Evolutionary conservation across 1,140 invertebrate genomes (phyloP), one percentile per base, ranked within the genome.

Genomic region (Choristoneura fumiferana): DNA sequence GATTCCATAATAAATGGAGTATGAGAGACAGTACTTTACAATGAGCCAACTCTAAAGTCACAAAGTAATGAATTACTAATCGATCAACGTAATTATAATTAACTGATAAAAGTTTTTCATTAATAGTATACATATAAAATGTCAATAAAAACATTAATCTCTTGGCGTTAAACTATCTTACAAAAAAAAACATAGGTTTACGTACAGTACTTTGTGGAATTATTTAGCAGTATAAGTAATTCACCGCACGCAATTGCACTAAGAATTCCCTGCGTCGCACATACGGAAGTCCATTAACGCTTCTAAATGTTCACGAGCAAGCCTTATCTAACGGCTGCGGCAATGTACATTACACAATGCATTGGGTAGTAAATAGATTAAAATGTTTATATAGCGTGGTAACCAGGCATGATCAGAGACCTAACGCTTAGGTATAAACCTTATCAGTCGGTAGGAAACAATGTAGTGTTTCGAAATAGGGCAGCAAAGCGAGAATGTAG

Each of bases 271-370:
- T 36, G 59, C 58, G 63, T 57, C 55, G 57, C 58, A 22, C 57
- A 68, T 61, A 45, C 61, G 65, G 69, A 81, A 73, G 49, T 67
- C 57, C 63, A 74, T 75, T 78, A 69, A 64, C 65, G 73, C 67
- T 73, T 71, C 65, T 59, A 59, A 61, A 67, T 54, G 63, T 65
- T 69, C 63, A 69, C 58, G 64, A 67, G 53, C 53, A 57, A 15
- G 18, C 43, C 29, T 63, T 73, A 70, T 72, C 63, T 45, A 34
- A 35, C 37, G 34, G 52, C 37, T 54, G 37, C 54, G 53, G 68
- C 65, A 62, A 68, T 75, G 70, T 65, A 73, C 45, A 62, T 53
- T 43, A 57, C 65, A 54, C 55, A 60, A 63, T 39, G 14, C 54
- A 55, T 54, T 58, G 52, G 43, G n/a, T 49, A 10, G 43, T 49